Evolutionary conservation across 2,113 vertebrate species (phyloP), one percentile per base, ranked within the genome.

Genomic region (Rhipidura dahli): DNA sequence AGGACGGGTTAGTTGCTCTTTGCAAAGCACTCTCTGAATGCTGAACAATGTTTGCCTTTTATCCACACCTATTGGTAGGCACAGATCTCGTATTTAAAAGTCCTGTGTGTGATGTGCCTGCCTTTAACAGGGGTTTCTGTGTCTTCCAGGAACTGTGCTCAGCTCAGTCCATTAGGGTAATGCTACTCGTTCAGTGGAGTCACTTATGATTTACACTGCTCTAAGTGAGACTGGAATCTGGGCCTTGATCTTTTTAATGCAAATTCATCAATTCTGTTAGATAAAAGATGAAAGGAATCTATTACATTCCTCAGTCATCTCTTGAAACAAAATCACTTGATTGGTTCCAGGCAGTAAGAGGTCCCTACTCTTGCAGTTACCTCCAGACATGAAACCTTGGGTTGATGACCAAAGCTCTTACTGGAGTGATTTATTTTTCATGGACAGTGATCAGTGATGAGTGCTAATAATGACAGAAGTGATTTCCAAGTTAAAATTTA

Each of bases 251-350:
- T 96, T 91, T 86, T 77, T 90, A 86, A 77, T 90, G 82, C 50
- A 93, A 90, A 85, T 96, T 91, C 71, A 91, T 89, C 82, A 83
- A 50, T 94, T 96, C 92, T 80, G 37, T 90, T 94, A 95, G 94
- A 72, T 87, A 88, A 63, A 84, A 94, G 86, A 95, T 91, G 71
- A 93, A 95, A 93, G 53, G 71, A 88, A 63, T 59, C 68, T 60
- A 44, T 95, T 83, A 63, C 13, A 20, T 88, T 93, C 75, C 65
- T 90, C 70, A 63, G 78, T 69, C 59, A 73, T 63, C 77, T 85
- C 86, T 85, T 94, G 75, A 94, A 94, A 65, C 45, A 90, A 87
- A 95, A 85, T 76, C 12, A 35, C 69, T 94, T 84, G 61, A 79
- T 64, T 76, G 35, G 70, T 72, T 65, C n/a, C 54, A 75, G 49